Percentiles rank a stretch among this genome's conserved stretches.
Conservation (phyloP, 2,797 vertebrate genomes). For the Microctenopoma stevenorrisi region DNA sequence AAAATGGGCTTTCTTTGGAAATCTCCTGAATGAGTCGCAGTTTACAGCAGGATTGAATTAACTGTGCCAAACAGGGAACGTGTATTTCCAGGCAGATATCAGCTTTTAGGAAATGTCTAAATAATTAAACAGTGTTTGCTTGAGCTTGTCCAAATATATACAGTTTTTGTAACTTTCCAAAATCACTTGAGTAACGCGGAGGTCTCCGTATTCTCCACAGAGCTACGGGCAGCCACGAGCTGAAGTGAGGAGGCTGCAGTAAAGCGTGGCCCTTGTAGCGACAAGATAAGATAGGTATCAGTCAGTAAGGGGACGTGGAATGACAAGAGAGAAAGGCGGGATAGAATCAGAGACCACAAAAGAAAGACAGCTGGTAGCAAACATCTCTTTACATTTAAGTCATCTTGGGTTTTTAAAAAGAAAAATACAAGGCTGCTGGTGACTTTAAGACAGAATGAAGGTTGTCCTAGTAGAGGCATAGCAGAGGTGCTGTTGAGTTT, state of each 20-base stretch:
- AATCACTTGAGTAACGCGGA: background rate
- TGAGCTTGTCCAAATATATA: too few species aligned
- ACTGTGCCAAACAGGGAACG: background rate
- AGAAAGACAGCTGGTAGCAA: constrained; percentile 61
- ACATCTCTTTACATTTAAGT: constrained; percentile 66
- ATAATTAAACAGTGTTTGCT: background rate
- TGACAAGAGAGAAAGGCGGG: constrained; percentile 66
- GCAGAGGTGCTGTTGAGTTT: constrained; percentile 62
- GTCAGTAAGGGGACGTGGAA: constrained; percentile 54
- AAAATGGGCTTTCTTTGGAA: constrained; percentile 1
- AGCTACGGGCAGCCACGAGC: background rate
- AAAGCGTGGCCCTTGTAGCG: constrained; percentile 47
- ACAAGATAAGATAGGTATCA: constrained; percentile 49
- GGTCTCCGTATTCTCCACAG: background rate
- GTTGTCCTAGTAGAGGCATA: constrained; percentile 61
- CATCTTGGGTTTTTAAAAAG: constrained; percentile 63
- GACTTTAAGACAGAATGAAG: constrained; percentile 83
- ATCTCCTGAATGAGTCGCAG: background rate
- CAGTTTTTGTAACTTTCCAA: background rate
- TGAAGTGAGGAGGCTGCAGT: constrained; percentile 25
- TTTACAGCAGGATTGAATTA: background rate
- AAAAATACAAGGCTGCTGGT: constrained; percentile 84
- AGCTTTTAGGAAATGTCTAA: background rate
- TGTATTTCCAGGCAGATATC: background rate
- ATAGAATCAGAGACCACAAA: constrained; percentile 38